Evolutionary conservation across 2,113 vertebrate species (phyloP).

Genomic region (Ictidomys tridecemlineatus): DNA sequence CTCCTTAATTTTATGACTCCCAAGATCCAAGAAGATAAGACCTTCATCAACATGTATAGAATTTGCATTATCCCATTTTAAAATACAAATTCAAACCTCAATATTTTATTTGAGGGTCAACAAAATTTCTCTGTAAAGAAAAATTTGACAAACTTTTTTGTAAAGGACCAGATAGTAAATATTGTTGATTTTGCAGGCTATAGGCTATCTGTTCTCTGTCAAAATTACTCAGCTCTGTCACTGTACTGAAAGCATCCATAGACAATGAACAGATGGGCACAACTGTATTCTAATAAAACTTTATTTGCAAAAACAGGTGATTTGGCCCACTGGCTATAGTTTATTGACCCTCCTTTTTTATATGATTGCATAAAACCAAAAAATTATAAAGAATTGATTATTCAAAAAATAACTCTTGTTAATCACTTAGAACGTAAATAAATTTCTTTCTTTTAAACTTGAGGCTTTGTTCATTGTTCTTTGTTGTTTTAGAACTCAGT

Average conservation of each 20-base stretch:
- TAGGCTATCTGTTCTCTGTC: background rate
- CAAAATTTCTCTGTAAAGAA: background rate
- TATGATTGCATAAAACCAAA: background rate
- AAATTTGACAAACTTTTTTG: background rate
- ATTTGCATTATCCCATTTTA: background rate
- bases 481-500: background rate
- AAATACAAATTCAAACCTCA: slow-evolving; percentile 7
- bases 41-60: background rate
- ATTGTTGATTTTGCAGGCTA: background rate
- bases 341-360: background rate
- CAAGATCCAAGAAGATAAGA: background rate
- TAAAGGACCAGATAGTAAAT: background rate
- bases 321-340: background rate
- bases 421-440: background rate
- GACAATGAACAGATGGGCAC: background rate
- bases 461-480: slow-evolving; percentile 5
- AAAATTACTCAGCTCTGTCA: background rate
- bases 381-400: background rate
- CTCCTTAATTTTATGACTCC: background rate
- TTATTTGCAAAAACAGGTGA: background rate
- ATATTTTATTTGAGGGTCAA: background rate
- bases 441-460: background rate
- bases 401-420: background rate
- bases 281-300: background rate
- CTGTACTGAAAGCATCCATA: background rate